A percentile compares a stretch with the other conserved stretches of the same genome.
Conservation (phyloP, 2,888 invertebrate genomes). For the Patella caerulea region DNA sequence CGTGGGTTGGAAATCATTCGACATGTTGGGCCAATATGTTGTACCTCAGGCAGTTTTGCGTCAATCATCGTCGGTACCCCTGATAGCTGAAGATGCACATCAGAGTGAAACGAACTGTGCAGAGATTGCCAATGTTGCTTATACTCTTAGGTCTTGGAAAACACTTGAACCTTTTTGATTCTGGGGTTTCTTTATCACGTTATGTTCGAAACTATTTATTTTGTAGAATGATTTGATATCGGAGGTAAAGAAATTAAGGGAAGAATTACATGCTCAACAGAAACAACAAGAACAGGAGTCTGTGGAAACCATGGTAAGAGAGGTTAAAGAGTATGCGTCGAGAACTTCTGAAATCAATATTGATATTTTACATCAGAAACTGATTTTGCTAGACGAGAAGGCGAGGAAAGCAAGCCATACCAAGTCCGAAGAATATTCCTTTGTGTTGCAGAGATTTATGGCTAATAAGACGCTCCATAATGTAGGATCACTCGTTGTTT, state of each 20-base stretch:
- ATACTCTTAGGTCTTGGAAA: background rate
- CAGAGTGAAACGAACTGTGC: too few relatives aligned
- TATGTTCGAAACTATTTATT: too few relatives aligned
- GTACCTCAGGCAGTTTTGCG: background rate
- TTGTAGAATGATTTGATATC: background rate
- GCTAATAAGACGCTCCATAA: background rate
- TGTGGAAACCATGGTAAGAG: background rate
- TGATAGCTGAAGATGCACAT: background rate
- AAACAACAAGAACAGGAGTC: background rate
- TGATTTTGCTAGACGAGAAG: background rate
- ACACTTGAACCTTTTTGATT: too few relatives aligned
- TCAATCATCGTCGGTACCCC: background rate
- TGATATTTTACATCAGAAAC: background rate
- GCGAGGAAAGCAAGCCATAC: background rate
- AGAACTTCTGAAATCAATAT: background rate
- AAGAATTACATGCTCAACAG: background rate
- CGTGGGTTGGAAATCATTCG: constrained; percentile 13
- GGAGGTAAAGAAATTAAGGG: background rate
- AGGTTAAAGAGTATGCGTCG: background rate
- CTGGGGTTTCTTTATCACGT: too few relatives aligned
- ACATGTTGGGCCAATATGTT: background rate
- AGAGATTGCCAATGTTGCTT: background rate
- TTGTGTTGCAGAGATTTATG: background rate
- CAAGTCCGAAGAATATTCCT: too few relatives aligned
- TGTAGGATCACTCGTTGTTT: background rate